A percentile compares a stretch with the other conserved stretches of the same genome.
Conservation (phyloP, 92 coral and sea anemone species). For the Siderastrea radians region DNA sequence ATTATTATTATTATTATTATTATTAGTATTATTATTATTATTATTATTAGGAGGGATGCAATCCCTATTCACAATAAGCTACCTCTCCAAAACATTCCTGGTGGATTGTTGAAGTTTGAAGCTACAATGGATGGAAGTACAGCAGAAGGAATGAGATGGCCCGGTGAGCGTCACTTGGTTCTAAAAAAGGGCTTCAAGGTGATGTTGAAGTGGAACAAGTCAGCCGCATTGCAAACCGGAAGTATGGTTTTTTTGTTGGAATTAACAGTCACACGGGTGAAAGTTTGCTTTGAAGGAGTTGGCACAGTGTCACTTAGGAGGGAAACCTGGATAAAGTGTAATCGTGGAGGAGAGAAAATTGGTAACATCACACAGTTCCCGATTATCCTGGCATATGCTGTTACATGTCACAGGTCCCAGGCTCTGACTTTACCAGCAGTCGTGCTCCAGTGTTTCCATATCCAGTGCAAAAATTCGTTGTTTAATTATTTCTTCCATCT, state of each 20-base stretch:
- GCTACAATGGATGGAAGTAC: background rate
- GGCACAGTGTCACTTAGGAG: no score
- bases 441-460: background rate
- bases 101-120: background rate
- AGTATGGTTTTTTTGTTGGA: background rate
- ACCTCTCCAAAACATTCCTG: background rate
- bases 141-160: conserved; percentile 17
- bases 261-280: background rate
- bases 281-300: no score
- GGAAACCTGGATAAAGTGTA: no score
- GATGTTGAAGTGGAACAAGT: background rate
- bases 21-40: no score
- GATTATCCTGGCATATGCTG: background rate
- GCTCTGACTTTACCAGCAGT: background rate
- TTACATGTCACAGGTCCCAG: no score
- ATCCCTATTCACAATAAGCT: background rate
- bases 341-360: no score
- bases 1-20: background rate
- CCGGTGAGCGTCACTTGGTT: conserved; percentile 3
- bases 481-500: no score
- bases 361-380: background rate
- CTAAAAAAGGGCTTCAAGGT: background rate
- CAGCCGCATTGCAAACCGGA: background rate
- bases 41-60: background rate
- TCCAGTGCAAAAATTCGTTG: no score